Evolutionary conservation across 2,888 invertebrate genomes (phyloP).

Genomic region (Heliconius ismenius): DNA sequence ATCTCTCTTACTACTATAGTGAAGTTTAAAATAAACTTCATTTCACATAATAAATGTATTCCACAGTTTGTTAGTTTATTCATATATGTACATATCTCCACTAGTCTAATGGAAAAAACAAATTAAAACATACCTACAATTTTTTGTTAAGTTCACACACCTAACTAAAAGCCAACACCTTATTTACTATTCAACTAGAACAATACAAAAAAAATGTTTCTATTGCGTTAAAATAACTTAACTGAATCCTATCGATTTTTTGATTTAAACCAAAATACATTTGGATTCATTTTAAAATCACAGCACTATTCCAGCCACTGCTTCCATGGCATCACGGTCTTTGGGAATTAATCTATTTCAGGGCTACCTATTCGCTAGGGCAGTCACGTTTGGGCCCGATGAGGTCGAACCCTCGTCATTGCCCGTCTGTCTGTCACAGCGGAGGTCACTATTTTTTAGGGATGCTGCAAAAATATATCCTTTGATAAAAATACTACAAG

Average conservation of each 20-base stretch:
- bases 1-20: too few species aligned
- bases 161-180: not conserved
- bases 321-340: constrained; percentile 29
- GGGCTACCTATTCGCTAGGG: constrained; percentile 44
- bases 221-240: not conserved
- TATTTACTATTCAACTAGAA: not conserved
- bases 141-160: too few species aligned
- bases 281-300: constrained; percentile 23
- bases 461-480: constrained; percentile 46
- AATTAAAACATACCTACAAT: too few species aligned
- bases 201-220: not conserved
- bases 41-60: too few species aligned
- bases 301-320: constrained; percentile 7
- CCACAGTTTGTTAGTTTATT: too few species aligned
- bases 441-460: constrained; percentile 47
- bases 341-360: constrained; percentile 41
- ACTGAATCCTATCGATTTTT: not conserved
- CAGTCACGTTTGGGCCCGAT: constrained; percentile 45
- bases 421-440: constrained; percentile 51
- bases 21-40: too few species aligned
- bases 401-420: constrained; percentile 53
- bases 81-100: too few species aligned
- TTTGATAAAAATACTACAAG: constrained; percentile 35
- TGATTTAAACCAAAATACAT: not conserved
- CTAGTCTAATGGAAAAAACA: too few species aligned